Evolutionary conservation across 2,888 invertebrate species (phyloP).

Genomic region (Morinoia aosen): DNA sequence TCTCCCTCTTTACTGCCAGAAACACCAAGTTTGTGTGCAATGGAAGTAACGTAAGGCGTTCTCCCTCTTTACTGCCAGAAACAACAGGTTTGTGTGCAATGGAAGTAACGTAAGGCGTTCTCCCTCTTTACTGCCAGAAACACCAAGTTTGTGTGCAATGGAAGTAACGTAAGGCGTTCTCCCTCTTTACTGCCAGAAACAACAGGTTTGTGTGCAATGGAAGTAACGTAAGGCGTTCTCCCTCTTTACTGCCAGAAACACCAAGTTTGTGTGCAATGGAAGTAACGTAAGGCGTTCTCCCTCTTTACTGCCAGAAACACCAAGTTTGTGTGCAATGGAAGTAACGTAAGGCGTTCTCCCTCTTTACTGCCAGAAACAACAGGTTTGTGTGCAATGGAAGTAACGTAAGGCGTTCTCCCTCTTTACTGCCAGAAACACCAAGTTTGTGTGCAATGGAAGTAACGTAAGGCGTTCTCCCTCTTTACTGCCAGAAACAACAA

Average conservation of each 20-base stretch:
- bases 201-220: slow-evolving; percentile 70
- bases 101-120: no score
- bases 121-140: slow-evolving; percentile 76
- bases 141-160: slow-evolving; percentile 72
- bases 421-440: slow-evolving; percentile 79
- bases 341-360: no score
- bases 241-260: slow-evolving; percentile 79
- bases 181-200: slow-evolving; percentile 78
- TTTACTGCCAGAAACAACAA: no score
- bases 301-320: slow-evolving; percentile 79
- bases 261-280: slow-evolving; percentile 58
- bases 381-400: slow-evolving; percentile 53
- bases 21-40: slow-evolving; percentile 74
- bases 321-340: slow-evolving; percentile 55
- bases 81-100: slow-evolving; percentile 72
- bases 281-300: no score
- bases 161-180: no score
- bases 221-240: no score
- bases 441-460: slow-evolving; percentile 37
- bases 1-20: slow-evolving; percentile 75
- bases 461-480: no score
- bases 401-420: no score
- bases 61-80: slow-evolving; percentile 76
- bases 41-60: no score
- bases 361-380: slow-evolving; percentile 79